These are phyloP conservation scores for Acyrthosiphon pisum DNA, from an alignment of 1,140 invertebrate species.

Conservation along the genomic window DNA sequence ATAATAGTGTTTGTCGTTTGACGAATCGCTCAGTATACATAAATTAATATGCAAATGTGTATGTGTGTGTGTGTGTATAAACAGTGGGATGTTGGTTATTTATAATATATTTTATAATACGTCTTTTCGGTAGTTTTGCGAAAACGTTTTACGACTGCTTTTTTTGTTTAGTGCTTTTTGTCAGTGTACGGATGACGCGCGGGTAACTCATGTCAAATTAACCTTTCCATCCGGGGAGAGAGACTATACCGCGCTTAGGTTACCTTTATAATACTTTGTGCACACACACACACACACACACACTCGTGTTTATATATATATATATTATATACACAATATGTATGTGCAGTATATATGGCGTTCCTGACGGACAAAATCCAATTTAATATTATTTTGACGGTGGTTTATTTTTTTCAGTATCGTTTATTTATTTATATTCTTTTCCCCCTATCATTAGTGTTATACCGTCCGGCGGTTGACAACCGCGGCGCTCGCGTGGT, in stretches of 20 bases:
- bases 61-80: neutral
- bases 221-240: slow-evolving; percentile 16
- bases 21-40: neutral
- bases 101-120: slow-evolving; percentile 5
- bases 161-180: slow-evolving; percentile 25
- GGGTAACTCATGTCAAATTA: slow-evolving; percentile 41
- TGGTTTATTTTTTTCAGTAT: neutral
- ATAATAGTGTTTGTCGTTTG: neutral
- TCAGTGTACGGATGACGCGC: too few relatives aligned
- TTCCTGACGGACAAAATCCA: slow-evolving; percentile 17
- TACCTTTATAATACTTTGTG: slow-evolving; percentile 14
- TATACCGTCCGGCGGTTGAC: neutral
- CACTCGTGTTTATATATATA: too few relatives aligned
- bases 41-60: neutral
- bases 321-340: neutral
- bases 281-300: neutral
- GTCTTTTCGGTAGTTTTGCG: neutral
- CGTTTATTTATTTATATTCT: neutral
- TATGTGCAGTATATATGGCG: neutral
- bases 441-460: neutral
- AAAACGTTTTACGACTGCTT: slow-evolving; percentile 32
- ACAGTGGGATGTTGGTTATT: neutral
- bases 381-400: slow-evolving; percentile 21
- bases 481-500: neutral
- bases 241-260: neutral